Evolutionary conservation across 2,888 invertebrate genomes (phyloP).

Genomic region (Eristalis intricaria): DNA sequence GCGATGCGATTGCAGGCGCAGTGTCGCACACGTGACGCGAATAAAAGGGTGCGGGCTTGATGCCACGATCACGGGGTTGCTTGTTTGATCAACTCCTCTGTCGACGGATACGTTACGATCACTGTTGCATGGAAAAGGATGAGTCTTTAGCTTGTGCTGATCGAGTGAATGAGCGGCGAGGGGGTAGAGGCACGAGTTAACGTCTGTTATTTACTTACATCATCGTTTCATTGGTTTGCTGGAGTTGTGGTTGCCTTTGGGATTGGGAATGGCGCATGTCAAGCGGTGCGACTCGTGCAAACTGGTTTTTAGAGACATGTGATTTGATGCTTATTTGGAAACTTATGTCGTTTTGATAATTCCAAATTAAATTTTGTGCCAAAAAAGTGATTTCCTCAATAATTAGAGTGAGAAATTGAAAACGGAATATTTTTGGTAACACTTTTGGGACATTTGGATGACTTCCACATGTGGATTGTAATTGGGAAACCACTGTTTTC

Average conservation of each 20-base stretch:
- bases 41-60: constrained; percentile 60
- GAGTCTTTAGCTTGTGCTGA: not conserved
- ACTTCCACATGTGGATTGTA: not conserved
- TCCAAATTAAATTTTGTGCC: not conserved
- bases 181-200: not conserved
- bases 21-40: constrained; percentile 66
- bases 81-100: not conserved
- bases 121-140: not conserved
- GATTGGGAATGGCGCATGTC: not conserved
- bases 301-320: not conserved
- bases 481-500: not conserved
- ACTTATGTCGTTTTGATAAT: not conserved
- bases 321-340: no score
- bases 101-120: not conserved
- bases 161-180: no score
- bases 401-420: not conserved
- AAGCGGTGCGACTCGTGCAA: not conserved
- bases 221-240: not conserved
- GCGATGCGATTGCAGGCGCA: constrained; percentile 28
- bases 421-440: not conserved
- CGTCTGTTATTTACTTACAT: not conserved
- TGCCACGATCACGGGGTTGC: constrained; percentile 6
- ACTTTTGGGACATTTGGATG: not conserved
- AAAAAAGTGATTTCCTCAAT: not conserved
- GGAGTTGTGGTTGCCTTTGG: not conserved